A percentile compares a stretch with the other conserved stretches of the same genome.
phyloP scores from a whole-genome alignment of 1,140 invertebrate species.

The Ganaspis sp. region DNA sequence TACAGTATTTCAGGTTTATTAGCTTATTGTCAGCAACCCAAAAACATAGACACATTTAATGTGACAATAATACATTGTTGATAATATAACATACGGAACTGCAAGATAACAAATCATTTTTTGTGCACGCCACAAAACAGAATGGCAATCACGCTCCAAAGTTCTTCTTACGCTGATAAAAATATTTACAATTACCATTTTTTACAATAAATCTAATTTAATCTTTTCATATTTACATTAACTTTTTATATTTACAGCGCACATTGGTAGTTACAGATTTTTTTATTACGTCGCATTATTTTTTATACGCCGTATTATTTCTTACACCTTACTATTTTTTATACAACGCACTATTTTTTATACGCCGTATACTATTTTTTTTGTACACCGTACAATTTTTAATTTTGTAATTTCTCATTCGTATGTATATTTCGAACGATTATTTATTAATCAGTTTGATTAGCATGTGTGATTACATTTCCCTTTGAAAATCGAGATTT shows the following conservation, averaged over 20 bases:
- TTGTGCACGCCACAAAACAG: conserved; percentile 13
- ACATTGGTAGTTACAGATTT: background rate
- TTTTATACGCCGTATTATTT: background rate
- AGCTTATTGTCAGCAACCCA: conserved; percentile 21
- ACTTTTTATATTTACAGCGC: conserved; percentile 6
- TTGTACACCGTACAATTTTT: too few relatives aligned
- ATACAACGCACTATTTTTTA: background rate
- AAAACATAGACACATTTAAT: conserved; percentile 30
- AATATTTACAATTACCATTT: conserved; percentile 26
- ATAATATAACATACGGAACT: conserved; percentile 22
- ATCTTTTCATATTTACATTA: conserved; percentile 11
- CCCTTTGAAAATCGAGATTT: background rate
- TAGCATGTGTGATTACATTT: background rate
- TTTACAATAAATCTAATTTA: conserved; percentile 27
- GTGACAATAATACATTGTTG: conserved; percentile 19
- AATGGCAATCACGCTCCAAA: conserved; percentile 5
- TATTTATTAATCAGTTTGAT: conserved; percentile 11
- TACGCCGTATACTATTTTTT: conserved; percentile 4
- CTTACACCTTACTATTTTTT: too few relatives aligned
- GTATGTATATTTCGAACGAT: background rate
- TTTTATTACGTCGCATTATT: too few relatives aligned
- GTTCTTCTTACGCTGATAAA: background rate
- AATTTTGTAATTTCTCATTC: background rate
- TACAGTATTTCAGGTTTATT: conserved; percentile 15
- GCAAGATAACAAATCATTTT: conserved; percentile 21